Evolutionary conservation across 2,888 invertebrate species (phyloP), one percentile per base, ranked within the genome.

Genomic region (Athripsodes cinereus): DNA sequence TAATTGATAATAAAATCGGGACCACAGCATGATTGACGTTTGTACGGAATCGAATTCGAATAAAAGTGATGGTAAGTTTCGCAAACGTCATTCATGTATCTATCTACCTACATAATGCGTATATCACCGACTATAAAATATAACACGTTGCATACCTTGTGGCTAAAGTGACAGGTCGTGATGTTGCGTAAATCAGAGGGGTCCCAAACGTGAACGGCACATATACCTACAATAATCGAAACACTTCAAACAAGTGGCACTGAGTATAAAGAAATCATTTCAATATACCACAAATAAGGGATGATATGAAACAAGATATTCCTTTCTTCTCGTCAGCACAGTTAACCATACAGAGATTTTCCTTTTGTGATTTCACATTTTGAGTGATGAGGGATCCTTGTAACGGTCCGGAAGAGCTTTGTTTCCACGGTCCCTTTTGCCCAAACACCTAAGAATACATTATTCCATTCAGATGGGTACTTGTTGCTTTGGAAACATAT

Each of bases 331-430:
- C 26, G 10, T 26, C 26, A 26, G 5, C 26, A 26, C 10, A 6
- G 26, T 26, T 3, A 26, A 26, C 26, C 10, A 26, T 26, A 6
- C 44, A 16, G 16, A 44, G n/a, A 16, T 18, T 18, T 44, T 13
- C 44, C 44, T 13, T 26, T 44, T 44, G 44, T 13, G n/a, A 18
- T 16, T 13, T 18, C 18, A 18, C 16, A 18, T 16, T 44, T 44
- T 44, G 44, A 48, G 54, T 54, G 54, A 54, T 47, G 48, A 54
- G 54, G 54, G 54, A 54, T 54, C 18, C 22, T 22, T 6, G 31
- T 44, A 22, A 26, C 47, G 53, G 47, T 48, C 54, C 48, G 54
- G 54, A 54, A 54, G 54, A 26, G 47, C 54, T 48, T 54, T 54
- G 54, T 54, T 54, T 47, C 26, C 18, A n/a, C 13, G 26, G 11